phyloP scores from a whole-genome alignment of 2,888 invertebrate species.

The Patella caerulea region DNA sequence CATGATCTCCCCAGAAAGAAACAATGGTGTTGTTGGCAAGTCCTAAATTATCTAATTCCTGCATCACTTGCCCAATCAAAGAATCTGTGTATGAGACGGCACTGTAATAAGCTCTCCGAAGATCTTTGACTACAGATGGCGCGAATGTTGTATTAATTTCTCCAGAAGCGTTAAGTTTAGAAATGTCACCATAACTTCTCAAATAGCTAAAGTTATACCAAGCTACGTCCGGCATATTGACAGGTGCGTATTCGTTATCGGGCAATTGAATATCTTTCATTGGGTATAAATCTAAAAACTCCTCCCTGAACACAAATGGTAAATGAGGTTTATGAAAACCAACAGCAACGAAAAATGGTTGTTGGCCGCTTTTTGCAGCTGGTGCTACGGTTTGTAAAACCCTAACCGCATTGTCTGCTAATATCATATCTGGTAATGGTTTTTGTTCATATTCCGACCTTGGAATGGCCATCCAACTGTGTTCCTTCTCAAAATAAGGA shows the following conservation, averaged over 20 bases:
- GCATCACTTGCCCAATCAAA: slow-evolving; percentile 35
- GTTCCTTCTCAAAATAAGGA: slow-evolving; percentile 13
- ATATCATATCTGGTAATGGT: slow-evolving; percentile 85
- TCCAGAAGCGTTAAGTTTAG: slow-evolving; percentile 39
- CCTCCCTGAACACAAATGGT: slow-evolving; percentile 84
- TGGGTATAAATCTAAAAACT: slow-evolving; percentile 78
- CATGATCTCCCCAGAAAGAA: slow-evolving; percentile 39
- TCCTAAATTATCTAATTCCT: slow-evolving; percentile 31
- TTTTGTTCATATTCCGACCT: slow-evolving; percentile 67
- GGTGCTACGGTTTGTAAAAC: slow-evolving; percentile 74
- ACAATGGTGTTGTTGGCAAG: too few species aligned
- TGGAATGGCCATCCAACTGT: slow-evolving; percentile 46
- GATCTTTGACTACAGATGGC: slow-evolving; percentile 34
- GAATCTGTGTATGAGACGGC: slow-evolving; percentile 42
- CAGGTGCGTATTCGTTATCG: slow-evolving; percentile 43
- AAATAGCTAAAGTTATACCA: slow-evolving; percentile 46
- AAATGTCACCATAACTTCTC: slow-evolving; percentile 37
- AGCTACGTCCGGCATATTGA: slow-evolving; percentile 45
- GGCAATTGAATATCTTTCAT: slow-evolving; percentile 33
- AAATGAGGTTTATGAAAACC: slow-evolving; percentile 76
- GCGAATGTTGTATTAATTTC: slow-evolving; percentile 44
- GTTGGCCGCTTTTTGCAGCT: slow-evolving; percentile 57
- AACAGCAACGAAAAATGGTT: slow-evolving; percentile 84
- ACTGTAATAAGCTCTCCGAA: slow-evolving; percentile 46
- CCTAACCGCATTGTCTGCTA: slow-evolving; percentile 77